Evolutionary conservation across 2,797 vertebrate genomes (phyloP), one percentile per base, ranked within the genome.

Genomic region (Rhabdomys pumilio): DNA sequence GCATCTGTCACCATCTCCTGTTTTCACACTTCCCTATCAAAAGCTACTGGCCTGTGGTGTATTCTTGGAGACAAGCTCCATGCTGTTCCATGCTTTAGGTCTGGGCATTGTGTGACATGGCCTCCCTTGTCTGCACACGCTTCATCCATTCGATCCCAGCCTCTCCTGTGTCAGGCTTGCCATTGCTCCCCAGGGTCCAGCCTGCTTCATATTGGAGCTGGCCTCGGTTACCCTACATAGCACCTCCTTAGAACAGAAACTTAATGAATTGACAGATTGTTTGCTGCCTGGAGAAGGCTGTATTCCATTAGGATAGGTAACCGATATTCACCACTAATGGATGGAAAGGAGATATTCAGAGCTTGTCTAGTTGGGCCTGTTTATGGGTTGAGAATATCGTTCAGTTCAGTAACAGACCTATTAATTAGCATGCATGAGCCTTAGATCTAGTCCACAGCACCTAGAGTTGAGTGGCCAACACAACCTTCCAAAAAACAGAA

Each of bases 221-320:
- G 57, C 57, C 57, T 83, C 57, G 63, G 57, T 50, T n/a, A 55
- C 19, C 80, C 67, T 57, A 77, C 6, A 57, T 12, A 44, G 4
- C 44, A 41, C 34, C 4, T 26, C 26, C 29, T 83, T 44, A 55
- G 24, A 87, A 38, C 29, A 6, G 76, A 13, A 4, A 76, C 72
- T 59, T 95, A 69, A 73, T 44, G 31, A 90, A 92, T 2, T 72
- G 41, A 63, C 31, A 92, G 82, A 34, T 81, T 94, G 75, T 63
- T 90, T 17, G 75, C 61, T 65, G 47, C 53, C 87, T 92, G 44
- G 86, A 77, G 93, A 95, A 94, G 38, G 53, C 17, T 6, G 2
- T 63, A 67, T 77, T 88, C 90, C 50, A 15, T 79, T 73, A 50
- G n/a, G 41, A 93, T 73, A 57, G 44, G 29, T 89, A 91, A 65